Conservation (phyloP, 1,140 invertebrate genomes). For the Leptoteleia sp. region DNA sequence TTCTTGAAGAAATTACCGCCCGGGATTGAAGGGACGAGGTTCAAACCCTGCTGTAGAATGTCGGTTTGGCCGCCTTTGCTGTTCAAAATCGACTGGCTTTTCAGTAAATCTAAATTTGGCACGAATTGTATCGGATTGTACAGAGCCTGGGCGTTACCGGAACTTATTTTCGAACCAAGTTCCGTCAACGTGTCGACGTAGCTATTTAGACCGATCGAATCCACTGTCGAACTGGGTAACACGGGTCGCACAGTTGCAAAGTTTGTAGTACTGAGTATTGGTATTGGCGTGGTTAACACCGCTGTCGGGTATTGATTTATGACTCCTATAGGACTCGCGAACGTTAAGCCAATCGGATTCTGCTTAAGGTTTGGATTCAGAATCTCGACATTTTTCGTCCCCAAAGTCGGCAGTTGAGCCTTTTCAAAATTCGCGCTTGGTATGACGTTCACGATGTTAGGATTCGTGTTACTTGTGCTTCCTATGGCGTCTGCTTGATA, state of each 20-base stretch:
- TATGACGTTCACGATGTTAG: constrained; percentile 64
- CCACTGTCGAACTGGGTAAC: constrained; percentile 45
- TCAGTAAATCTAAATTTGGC: constrained; percentile 75
- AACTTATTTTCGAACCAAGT: constrained; percentile 66
- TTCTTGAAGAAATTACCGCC: constrained; percentile 77
- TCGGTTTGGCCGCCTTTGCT: constrained; percentile 67
- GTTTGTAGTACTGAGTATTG: constrained; percentile 73
- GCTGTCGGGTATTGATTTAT: constrained; percentile 72
- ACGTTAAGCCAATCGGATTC: constrained; percentile 66
- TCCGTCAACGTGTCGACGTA: constrained; percentile 74
- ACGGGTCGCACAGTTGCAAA: constrained; percentile 68
- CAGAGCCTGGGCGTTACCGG: constrained; percentile 58
- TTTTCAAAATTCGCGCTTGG: constrained; percentile 55
- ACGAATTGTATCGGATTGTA: constrained; percentile 79
- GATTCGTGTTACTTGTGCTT: constrained; percentile 70
- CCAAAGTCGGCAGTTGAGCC: constrained; percentile 74
- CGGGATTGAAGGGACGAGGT: constrained; percentile 72
- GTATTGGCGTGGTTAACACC: constrained; percentile 76
- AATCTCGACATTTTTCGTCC: constrained; percentile 76
- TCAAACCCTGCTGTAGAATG: constrained; percentile 70
- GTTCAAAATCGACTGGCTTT: constrained; percentile 74
- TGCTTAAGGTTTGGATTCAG: constrained; percentile 77
- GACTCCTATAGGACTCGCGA: constrained; percentile 64
- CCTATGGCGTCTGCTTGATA: constrained; percentile 69
- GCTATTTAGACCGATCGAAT: constrained; percentile 64